Evolutionary conservation across 1,140 invertebrate species (phyloP), one percentile per base, ranked within the genome.

Genomic region (Penaeus indicus): DNA sequence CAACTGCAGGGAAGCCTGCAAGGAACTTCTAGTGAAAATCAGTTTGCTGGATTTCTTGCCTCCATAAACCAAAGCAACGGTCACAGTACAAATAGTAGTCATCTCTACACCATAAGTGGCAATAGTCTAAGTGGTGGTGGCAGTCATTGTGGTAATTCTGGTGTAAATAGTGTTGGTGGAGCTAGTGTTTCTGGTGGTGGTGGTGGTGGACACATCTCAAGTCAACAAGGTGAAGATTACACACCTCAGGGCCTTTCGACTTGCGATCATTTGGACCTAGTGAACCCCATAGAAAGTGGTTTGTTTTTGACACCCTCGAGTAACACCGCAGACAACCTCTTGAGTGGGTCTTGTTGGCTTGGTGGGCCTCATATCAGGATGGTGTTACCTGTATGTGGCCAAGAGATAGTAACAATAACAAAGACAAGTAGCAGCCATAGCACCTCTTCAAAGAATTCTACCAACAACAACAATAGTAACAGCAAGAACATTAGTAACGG

Each of bases 101-200:
- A 84, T 10, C 42, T 84, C 7, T 84, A 84, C 64, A 84, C 21
- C n/a, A 21, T 84, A 27, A 84, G 82, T 84, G 82, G 62, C 64
- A 84, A 72, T 72, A 84, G 38, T 69, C 19, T 69, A 64, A 84
- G 62, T 84, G 64, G 82, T 69, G 38, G 82, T 84, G 11, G 69
- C 62, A 67, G 82, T 54, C 54, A 54, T 84, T 69, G 63, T 69
- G 82, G 82, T 62, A 84, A 84, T n/a, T 84, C 62, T 84, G 63
- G 82, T 84, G 82, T 84, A 84, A 84, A 64, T 84, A 64, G 82
- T 84, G 82, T 84, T 84, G 82, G 82, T 84, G 82, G 62, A 64
- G 82, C 82, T 84, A 84, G 64, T n/a, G 38, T 54, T 67, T 62
- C 25, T 78, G 32, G 75, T 25, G n/a, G 54, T 54, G 16, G 54